Percentiles rank a stretch among this genome's conserved stretches.
These are phyloP conservation scores for Sterrhoptilus dennistouni DNA, from an alignment of 2,113 vertebrate genomes.

Conservation along the genomic window DNA sequence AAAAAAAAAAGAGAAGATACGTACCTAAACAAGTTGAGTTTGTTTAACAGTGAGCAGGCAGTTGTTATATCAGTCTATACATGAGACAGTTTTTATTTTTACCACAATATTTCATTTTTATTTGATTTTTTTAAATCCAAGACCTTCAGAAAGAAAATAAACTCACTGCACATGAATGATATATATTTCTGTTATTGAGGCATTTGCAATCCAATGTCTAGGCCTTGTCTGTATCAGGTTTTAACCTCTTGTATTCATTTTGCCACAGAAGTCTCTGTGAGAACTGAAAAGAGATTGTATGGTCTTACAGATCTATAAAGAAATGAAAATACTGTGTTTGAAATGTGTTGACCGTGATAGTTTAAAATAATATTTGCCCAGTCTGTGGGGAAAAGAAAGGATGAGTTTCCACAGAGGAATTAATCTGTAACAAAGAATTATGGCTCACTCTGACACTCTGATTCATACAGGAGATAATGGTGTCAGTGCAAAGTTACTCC, in stretches of 20 bases:
- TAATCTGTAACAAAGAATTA: neutral
- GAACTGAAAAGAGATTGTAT: neutral
- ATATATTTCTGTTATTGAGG: neutral
- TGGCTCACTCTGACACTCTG: neutral
- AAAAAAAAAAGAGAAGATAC: neutral
- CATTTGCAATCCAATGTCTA: neutral
- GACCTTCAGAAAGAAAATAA: neutral
- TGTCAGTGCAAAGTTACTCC: neutral
- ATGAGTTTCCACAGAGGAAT: neutral
- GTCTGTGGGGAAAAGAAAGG: neutral
- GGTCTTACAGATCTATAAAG: neutral
- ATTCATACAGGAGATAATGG: neutral
- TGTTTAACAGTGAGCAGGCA: neutral
- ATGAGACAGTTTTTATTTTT: neutral
- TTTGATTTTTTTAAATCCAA: neutral
- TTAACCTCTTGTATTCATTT: neutral
- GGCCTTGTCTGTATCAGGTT: neutral
- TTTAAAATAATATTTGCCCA: neutral
- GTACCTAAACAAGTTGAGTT: neutral
- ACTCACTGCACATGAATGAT: neutral
- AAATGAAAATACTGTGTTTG: neutral
- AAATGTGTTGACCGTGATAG: neutral
- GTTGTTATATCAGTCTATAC: neutral
- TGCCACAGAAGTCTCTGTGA: neutral
- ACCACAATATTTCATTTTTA: neutral